Percentiles rank a stretch among this genome's conserved stretches.
Conservation (phyloP, 2,888 invertebrate species). For the Gibbula magus region DNA sequence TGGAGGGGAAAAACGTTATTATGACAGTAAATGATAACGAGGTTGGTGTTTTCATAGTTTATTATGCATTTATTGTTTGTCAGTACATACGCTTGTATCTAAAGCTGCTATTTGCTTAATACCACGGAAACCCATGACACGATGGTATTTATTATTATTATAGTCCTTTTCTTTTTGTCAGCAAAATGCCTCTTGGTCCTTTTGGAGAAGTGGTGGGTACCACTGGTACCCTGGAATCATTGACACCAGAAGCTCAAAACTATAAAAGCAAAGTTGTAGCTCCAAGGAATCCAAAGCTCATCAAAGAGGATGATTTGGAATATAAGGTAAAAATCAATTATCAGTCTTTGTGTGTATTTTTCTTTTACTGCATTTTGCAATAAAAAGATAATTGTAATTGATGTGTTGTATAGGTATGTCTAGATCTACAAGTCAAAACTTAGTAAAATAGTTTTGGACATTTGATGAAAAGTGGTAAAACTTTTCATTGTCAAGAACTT, state of each 20-base stretch:
- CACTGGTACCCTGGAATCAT: slow-evolving; percentile 72
- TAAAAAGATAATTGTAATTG: background rate
- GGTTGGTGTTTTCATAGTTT: too few species aligned
- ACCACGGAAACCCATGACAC: too few species aligned
- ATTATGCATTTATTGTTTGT: too few species aligned
- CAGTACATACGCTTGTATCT: too few species aligned
- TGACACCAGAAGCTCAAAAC: slow-evolving; percentile 62
- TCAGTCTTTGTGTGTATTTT: background rate
- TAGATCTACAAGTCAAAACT: too few species aligned
- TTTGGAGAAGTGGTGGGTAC: slow-evolving; percentile 75
- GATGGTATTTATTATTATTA: background rate
- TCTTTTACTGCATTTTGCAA: background rate
- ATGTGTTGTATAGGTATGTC: too few species aligned
- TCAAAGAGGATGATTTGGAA: slow-evolving; percentile 64
- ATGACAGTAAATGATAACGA: too few species aligned
- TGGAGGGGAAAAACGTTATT: too few species aligned
- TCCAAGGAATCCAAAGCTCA: slow-evolving; percentile 74
- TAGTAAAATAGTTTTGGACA: too few species aligned
- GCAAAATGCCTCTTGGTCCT: slow-evolving; percentile 71
- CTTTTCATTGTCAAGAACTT: too few species aligned
- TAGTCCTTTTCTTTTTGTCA: background rate
- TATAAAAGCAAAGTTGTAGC: slow-evolving; percentile 74
- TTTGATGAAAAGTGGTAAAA: too few species aligned
- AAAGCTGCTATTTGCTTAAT: too few species aligned
- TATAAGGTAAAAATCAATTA: slow-evolving; percentile 59